Evolutionary conservation across 2,888 invertebrate species (phyloP), one percentile per base, ranked within the genome.

Genomic region (Spatulosminthurus flaviceps): DNA sequence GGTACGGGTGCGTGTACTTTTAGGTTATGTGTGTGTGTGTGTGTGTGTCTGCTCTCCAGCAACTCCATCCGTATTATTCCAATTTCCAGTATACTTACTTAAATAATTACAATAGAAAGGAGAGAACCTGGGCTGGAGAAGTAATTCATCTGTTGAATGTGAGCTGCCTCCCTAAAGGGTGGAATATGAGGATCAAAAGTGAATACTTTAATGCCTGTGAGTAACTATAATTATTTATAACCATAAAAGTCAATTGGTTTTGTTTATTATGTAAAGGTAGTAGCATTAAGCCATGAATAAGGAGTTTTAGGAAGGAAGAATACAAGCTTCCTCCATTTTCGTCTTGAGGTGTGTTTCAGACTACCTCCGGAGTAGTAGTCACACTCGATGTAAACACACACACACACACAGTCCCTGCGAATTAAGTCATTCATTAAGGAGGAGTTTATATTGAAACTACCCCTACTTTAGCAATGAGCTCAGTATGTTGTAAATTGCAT

Each of bases 201-300:
- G 51, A 51, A 51, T 51, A 51, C 51, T 51, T 51, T 51, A 51
- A 51, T 51, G 51, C 51, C 51, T 19, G 51, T 51, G 51, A 51
- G 16, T 51, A 51, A 51, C 51, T n/a, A 16, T 19, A 51, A 51
- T 51, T 51, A 51, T 51, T 19, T 51, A 51, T 51, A 51, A 16
- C 51, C 51, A 51, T 51, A 51, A 51, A 51, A 51, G 51, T 51
- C 51, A 51, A 51, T 51, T 51, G 51, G 51, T n/a, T 51, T 51
- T 51, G 51, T 51, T 51, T 51, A n/a, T n/a, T n/a, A 34, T 34
- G 9, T 34, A 34, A 4, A 9, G 4, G 9, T 34, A 51, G 5
- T 2, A n/a, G 51, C 16, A 51, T 51, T n/a, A 51, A 51, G 1
- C 5, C 51, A 51, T 51, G n/a, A 51, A 51, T 51, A n/a, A 51